Percentiles rank a stretch among this genome's conserved stretches.
phyloP scores from a whole-genome alignment of 2,888 invertebrate species.

The Lithophane ornitopus region DNA sequence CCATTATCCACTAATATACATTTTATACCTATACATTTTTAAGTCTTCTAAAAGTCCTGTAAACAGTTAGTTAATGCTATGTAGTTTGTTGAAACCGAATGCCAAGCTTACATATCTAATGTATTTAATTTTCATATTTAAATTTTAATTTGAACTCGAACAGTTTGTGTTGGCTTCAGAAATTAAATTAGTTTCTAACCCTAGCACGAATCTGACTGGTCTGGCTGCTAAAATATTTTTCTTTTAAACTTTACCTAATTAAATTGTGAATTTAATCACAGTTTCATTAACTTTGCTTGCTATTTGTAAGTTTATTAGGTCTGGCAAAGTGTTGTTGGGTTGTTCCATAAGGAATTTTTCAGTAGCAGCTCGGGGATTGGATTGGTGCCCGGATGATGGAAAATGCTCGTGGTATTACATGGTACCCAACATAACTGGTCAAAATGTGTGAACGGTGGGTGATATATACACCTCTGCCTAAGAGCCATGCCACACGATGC shows the following conservation, averaged over 20 bases:
- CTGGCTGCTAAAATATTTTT: slow-evolving; percentile 1
- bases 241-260: not conserved
- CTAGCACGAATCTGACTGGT: not conserved
- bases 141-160: slow-evolving; percentile 2
- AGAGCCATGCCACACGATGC: too few relatives aligned
- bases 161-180: slow-evolving; percentile 22
- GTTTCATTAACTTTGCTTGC: slow-evolving; percentile 3
- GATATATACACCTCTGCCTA: not conserved
- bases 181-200: slow-evolving; percentile 32
- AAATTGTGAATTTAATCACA: slow-evolving; percentile 5
- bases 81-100: not conserved
- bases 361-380: not conserved
- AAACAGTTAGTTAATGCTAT: not conserved
- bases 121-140: slow-evolving; percentile 19
- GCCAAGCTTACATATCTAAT: slow-evolving; percentile 11
- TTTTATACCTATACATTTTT: not conserved
- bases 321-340: not conserved
- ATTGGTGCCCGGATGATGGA: not conserved
- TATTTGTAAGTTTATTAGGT: not conserved
- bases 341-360: not conserved
- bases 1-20: not conserved
- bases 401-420: not conserved
- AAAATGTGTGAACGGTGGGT: not conserved
- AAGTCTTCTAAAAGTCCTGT: not conserved
- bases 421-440: too few relatives aligned